These are phyloP conservation scores for Sialis fuliginosa DNA, from an alignment of 2,888 invertebrate species.

Conservation along the genomic window DNA sequence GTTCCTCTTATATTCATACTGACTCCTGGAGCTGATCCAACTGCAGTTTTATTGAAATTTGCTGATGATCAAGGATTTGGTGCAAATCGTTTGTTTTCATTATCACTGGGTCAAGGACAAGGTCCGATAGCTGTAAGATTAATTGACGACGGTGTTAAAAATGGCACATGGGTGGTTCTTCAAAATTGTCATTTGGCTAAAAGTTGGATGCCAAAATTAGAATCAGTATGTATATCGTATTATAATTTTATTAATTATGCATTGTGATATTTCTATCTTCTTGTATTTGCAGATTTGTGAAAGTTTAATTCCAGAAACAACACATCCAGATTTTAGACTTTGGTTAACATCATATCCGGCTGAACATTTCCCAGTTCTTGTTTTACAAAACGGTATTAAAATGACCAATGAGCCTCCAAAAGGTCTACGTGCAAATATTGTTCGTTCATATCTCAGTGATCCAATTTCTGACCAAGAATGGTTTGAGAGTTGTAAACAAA, in stretches of 20 bases:
- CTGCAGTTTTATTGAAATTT: constrained; percentile 73
- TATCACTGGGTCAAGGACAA: constrained; percentile 88
- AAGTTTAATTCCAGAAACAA: constrained; percentile 57
- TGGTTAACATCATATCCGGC: constrained; percentile 95
- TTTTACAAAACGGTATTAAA: constrained; percentile 86
- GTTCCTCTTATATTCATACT: constrained; percentile 80
- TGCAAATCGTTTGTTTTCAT: constrained; percentile 53
- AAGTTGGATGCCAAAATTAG: constrained; percentile 85
- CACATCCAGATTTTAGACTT: constrained; percentile 78
- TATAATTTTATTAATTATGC: neutral
- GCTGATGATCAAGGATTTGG: constrained; percentile 84
- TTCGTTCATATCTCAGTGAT: constrained; percentile 69
- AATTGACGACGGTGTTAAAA: constrained; percentile 66
- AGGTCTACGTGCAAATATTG: constrained; percentile 68
- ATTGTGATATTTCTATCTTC: neutral
- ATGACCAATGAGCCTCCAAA: constrained; percentile 96
- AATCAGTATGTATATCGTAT: constrained; percentile 41
- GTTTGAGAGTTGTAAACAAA: constrained; percentile 67
- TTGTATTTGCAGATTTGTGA: constrained; percentile 52
- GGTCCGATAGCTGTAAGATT: constrained; percentile 74
- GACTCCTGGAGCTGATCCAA: constrained; percentile 88
- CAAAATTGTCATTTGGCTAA: constrained; percentile 94
- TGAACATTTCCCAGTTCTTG: constrained; percentile 78
- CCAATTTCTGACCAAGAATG: constrained; percentile 78
- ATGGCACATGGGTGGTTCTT: constrained; percentile 83